Base-by-base conservation (phyloP, 2,888 invertebrate species). In the Neuroscelio doddi region DNA sequence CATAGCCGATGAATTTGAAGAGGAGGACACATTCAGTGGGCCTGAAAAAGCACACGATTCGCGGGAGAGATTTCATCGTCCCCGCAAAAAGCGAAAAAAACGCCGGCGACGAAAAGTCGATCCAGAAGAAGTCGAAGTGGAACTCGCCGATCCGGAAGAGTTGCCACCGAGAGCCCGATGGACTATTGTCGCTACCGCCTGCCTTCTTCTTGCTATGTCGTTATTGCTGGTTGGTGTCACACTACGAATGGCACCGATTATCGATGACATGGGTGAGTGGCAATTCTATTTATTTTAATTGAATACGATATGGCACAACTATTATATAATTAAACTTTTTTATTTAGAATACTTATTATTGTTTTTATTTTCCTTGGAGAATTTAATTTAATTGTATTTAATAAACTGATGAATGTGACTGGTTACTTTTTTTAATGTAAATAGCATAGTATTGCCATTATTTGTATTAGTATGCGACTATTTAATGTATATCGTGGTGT, bases 181-280 rank as follows among this genome's bases (percentile, higher is more conserved):
- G 90, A 95, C 95, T 47, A 95, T 96, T 83, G 93, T 95, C 85
- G 92, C 94, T 76, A 95, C 96, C 36, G 96, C 96, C 64, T 94
- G 94, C 80, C 87, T 96, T 67, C 87, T 96, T 70, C 89, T 96
- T 61, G 90, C 95, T 80, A 93, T 96, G 87, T 95, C 96, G 85
- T 89, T 97, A 76, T 88, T 96, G 70, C 87, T 97, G 62, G 96
- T 97, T 24, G 96, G 96, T 10, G 93, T 96, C 55, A 96, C 96
- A 2, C 87, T 97, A 24, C 88, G 96, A 68, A 95, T 97, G 95
- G 96, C 96, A 9, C 96, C 96, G 8, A 92, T 96, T 72, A 97
- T 97, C 78, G 96, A 97, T 82, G 96, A 96, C 79, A 94, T 96
- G 92, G 96, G 96, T 96, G 86, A 92, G 93, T 89, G 0, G 8